These are phyloP conservation scores for Coranthus polyacanthus DNA, from an alignment of 2,797 vertebrate species.

Conservation along the genomic window DNA sequence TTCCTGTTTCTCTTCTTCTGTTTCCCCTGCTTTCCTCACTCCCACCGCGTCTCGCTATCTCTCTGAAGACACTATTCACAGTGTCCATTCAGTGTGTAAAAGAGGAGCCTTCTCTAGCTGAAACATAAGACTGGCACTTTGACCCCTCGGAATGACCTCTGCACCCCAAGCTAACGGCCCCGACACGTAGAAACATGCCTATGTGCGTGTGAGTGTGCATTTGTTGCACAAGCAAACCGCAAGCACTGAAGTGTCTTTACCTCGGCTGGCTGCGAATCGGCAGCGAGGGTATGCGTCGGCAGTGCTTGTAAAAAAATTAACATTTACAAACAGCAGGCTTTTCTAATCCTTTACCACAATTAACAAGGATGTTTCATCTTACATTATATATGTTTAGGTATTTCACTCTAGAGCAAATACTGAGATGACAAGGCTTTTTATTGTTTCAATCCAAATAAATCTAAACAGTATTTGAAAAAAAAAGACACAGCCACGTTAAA, in stretches of 20 bases:
- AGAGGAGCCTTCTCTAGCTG: slow-evolving; percentile 70
- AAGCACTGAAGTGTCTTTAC: slow-evolving; percentile 40
- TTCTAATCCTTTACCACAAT: not conserved
- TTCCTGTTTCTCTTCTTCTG: slow-evolving; percentile 29
- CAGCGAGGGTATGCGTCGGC: not conserved
- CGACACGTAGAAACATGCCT: slow-evolving; percentile 69
- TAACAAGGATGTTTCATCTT: too few species aligned
- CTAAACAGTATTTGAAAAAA: too few species aligned
- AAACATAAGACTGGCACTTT: slow-evolving; percentile 73
- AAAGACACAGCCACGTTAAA: too few species aligned
- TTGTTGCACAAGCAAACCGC: slow-evolving; percentile 14
- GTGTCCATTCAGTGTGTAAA: slow-evolving; percentile 66
- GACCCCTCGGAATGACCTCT: slow-evolving; percentile 68
- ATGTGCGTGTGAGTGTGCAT: slow-evolving; percentile 11
- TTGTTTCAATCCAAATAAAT: not conserved
- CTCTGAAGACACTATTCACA: slow-evolving; percentile 48
- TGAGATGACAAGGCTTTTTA: not conserved
- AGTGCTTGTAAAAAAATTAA: not conserved
- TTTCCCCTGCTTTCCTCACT: slow-evolving; percentile 43
- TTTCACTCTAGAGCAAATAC: not conserved
- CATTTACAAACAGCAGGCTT: not conserved
- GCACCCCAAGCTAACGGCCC: slow-evolving; percentile 56
- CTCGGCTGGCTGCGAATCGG: not conserved
- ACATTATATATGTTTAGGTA: too few species aligned
- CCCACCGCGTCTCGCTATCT: slow-evolving; percentile 20